phyloP scores from a whole-genome alignment of 1,140 invertebrate genomes.

The Pantala flavescens region DNA sequence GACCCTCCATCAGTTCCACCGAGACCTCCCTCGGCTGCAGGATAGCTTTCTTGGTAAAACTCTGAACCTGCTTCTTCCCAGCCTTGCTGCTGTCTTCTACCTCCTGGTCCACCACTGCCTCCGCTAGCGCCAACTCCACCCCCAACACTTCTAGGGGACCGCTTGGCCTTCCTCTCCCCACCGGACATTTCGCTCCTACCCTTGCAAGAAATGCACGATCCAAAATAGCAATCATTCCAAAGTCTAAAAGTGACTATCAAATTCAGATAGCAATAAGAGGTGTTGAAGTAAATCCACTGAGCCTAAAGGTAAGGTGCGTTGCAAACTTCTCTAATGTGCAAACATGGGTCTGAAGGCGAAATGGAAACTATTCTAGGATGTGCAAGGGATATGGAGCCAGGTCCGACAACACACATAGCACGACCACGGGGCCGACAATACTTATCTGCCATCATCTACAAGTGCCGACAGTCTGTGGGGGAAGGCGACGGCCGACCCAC shows the following conservation, averaged over 20 bases:
- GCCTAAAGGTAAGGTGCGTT: slow-evolving; percentile 3
- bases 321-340: slow-evolving; percentile 7
- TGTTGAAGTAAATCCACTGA: not conserved
- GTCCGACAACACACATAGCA: slow-evolving; percentile 8
- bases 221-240: not conserved
- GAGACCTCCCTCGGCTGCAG: slow-evolving; percentile 32
- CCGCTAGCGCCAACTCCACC: slow-evolving; percentile 37
- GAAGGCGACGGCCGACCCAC: slow-evolving; percentile 4
- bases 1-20: not conserved
- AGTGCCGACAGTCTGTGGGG: slow-evolving; percentile 5
- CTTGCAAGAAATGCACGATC: not conserved
- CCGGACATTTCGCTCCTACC: slow-evolving; percentile 2
- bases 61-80: slow-evolving; percentile 78
- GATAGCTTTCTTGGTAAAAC: slow-evolving; percentile 77
- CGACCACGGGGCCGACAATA: slow-evolving; percentile 5
- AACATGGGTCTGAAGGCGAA: not conserved
- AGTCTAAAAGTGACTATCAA: not conserved
- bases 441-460: slow-evolving; percentile 9
- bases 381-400: slow-evolving; percentile 5
- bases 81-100: slow-evolving; percentile 41
- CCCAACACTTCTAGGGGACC: slow-evolving; percentile 6
- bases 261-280: not conserved
- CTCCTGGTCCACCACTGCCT: slow-evolving; percentile 30
- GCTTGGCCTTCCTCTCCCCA: slow-evolving; percentile 1
- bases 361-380: not conserved